Conservation (phyloP, 1,140 invertebrate species). For the Zaprionus taronus region DNA sequence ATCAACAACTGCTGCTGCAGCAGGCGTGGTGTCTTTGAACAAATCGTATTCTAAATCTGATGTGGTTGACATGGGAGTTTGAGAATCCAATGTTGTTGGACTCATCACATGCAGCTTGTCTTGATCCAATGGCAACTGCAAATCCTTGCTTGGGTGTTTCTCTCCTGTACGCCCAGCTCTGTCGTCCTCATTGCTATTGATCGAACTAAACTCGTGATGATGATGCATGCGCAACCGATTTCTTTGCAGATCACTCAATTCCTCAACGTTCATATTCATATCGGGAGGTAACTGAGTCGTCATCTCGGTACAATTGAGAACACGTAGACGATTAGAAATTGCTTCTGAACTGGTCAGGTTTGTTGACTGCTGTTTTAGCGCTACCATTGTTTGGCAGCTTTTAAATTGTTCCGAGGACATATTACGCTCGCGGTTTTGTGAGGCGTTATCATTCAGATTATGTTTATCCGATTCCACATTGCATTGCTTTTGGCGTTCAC, state of each 20-base stretch:
- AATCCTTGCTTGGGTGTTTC: background rate
- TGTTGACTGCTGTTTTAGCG: slow-evolving; percentile 18
- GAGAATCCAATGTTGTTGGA: background rate
- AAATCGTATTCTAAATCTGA: slow-evolving; percentile 57
- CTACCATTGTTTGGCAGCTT: slow-evolving; percentile 44
- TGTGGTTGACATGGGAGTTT: slow-evolving; percentile 77
- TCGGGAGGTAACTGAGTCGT: slow-evolving; percentile 39
- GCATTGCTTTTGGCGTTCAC: slow-evolving; percentile 2
- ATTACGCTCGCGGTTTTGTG: slow-evolving; percentile 52
- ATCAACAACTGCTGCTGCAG: slow-evolving; percentile 23
- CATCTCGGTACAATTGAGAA: slow-evolving; percentile 57
- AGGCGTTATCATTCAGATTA: slow-evolving; percentile 47
- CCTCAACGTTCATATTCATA: slow-evolving; percentile 69
- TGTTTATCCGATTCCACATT: slow-evolving; percentile 39
- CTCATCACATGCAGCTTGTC: slow-evolving; percentile 38
- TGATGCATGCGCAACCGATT: slow-evolving; percentile 73
- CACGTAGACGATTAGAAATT: slow-evolving; percentile 80
- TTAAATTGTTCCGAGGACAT: slow-evolving; percentile 57
- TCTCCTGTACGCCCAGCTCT: background rate
- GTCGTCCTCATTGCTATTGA: slow-evolving; percentile 34
- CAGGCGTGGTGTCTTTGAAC: slow-evolving; percentile 5
- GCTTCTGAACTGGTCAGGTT: slow-evolving; percentile 62
- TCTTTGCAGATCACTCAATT: slow-evolving; percentile 67
- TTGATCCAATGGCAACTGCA: slow-evolving; percentile 39
- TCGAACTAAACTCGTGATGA: slow-evolving; percentile 56